Base-by-base conservation (phyloP, 2,797 vertebrate genomes). In the Austrolebias charrua region DNA sequence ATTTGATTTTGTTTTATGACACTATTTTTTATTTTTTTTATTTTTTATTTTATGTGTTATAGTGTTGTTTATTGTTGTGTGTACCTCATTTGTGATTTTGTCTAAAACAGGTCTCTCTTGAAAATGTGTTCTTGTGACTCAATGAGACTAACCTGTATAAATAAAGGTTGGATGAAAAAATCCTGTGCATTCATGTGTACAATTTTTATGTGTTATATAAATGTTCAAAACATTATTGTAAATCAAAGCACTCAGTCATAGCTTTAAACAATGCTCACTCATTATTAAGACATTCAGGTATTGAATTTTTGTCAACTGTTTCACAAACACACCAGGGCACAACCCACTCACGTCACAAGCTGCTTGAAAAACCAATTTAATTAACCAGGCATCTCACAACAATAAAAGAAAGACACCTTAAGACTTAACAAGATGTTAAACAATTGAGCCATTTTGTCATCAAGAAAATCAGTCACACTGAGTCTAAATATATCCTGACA, bases 391-490 rank as follows among this genome's bases (percentile, higher is more conserved):
- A 74, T 86, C 80, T 90, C 73, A 75, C 80, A 79, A 57, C 73
- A 68, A 80, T 82, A 76, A 79, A 35, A 88, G 86, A 74, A 76
- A 88, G 81, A 90, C 79, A 66, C 83, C 81, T 78, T 79, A 76
- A 80, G 75, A 80, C 80, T 79, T 88, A 90, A 90, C 88, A 88
- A 89, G 87, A 86, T 78, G 78, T 92, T 84, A 89, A 89, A 86
- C 82, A 81, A 82, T 72, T 74, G 79, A 79, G 83, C 76, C 86
- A 78, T 72, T 69, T 83, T 81, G 81, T 87, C 86, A 77, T 58
- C 69, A 62, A 75, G 84, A 84, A 92, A 89, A 86, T 81, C 73
- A 75, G 68, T 74, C 69, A 64, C 79, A 86, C 78, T 87, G 83
- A 90, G 84, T 83, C 68, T 72, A 67, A 81, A 75, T 78, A 75